phyloP scores from a whole-genome alignment of 2,888 invertebrate genomes.

The Papilio gigon region DNA sequence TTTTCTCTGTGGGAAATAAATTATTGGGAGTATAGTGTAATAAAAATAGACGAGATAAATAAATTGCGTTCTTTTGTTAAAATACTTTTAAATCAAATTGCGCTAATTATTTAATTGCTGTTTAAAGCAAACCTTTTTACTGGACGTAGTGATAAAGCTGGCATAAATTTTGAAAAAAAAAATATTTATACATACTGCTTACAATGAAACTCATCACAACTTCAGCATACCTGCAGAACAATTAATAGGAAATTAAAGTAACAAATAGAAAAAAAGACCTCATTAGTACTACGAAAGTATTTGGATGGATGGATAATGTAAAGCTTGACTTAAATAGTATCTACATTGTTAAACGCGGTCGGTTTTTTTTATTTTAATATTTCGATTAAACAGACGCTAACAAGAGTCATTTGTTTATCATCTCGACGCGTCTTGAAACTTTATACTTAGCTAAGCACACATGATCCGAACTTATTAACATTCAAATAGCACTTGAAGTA shows the following conservation, averaged over 20 bases:
- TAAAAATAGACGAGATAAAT: conserved; percentile 3
- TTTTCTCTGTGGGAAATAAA: conserved; percentile 9
- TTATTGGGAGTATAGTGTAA: conserved; percentile 1
- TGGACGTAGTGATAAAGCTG: neutral
- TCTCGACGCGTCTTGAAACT: conserved; percentile 18
- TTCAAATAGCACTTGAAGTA: conserved; percentile 23
- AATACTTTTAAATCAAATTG: neutral
- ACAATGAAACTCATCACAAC: conserved; percentile 40
- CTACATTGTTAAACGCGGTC: too few relatives aligned
- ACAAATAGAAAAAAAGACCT: neutral
- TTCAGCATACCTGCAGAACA: conserved; percentile 57
- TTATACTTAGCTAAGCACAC: conserved; percentile 20
- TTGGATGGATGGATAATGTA: too few relatives aligned
- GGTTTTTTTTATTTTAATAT: too few relatives aligned
- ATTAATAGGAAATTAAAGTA: neutral
- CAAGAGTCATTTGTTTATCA: neutral
- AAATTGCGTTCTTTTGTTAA: neutral
- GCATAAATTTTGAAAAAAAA: neutral
- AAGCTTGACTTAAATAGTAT: too few relatives aligned
- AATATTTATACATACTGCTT: conserved; percentile 23
- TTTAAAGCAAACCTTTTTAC: too few relatives aligned
- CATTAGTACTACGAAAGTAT: neutral
- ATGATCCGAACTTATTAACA: conserved; percentile 17
- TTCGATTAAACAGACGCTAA: conserved; percentile 51
- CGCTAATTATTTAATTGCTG: neutral